phyloP scores from a whole-genome alignment of 1,140 invertebrate species.

The Conus betulinus region DNA sequence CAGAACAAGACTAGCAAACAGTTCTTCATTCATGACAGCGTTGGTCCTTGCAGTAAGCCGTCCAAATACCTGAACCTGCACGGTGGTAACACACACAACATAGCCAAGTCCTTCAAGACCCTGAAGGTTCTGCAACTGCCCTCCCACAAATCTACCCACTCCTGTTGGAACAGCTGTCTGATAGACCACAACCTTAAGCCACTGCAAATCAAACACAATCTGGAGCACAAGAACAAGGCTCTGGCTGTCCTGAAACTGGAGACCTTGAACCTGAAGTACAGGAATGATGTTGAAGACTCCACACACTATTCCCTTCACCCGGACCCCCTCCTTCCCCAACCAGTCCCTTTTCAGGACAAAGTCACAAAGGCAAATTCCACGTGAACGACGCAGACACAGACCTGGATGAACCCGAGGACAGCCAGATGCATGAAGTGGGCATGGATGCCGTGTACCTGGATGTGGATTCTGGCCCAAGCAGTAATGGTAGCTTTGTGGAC shows the following conservation, averaged over 20 bases:
- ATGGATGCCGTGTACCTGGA: not conserved
- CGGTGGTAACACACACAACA: not conserved
- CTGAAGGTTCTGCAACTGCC: not conserved
- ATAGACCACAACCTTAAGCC: slow-evolving; percentile 30
- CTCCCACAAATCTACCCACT: not conserved
- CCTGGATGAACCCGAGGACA: not conserved
- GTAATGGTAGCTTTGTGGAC: not conserved
- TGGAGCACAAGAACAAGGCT: slow-evolving; percentile 22
- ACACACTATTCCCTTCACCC: not conserved
- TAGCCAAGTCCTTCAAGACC: not conserved
- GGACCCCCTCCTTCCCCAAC: not conserved
- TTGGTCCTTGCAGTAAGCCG: not conserved
- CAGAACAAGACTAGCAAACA: not conserved
- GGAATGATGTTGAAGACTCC: not conserved
- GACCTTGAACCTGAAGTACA: not conserved
- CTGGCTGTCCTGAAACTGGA: not conserved
- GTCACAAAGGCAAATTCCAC: not conserved
- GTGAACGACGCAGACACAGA: not conserved
- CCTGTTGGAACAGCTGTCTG: not conserved
- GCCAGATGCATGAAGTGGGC: not conserved
- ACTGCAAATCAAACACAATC: slow-evolving; percentile 28
- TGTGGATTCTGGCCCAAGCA: not conserved
- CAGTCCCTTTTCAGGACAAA: not conserved
- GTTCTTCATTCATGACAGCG: not conserved
- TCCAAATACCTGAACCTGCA: not conserved